Percentiles rank a stretch among this genome's conserved stretches.
These are phyloP conservation scores for Trichacis sp. DNA, from an alignment of 2,888 invertebrate genomes.

Conservation along the genomic window DNA sequence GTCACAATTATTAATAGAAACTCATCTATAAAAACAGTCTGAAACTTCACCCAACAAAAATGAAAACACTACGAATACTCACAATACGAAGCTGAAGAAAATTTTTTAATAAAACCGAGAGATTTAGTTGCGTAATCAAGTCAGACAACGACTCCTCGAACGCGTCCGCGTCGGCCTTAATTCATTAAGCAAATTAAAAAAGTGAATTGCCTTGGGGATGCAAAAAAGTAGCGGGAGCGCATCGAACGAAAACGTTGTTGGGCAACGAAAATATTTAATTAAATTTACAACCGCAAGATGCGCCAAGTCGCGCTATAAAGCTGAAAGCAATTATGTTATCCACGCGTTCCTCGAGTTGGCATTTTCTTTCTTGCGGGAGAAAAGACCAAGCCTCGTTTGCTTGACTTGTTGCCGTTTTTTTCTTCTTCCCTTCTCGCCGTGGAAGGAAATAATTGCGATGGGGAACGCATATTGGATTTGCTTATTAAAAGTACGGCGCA, in stretches of 20 bases:
- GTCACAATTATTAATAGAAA: too few relatives aligned
- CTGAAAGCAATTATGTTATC: conserved; percentile 54
- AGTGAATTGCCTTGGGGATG: conserved; percentile 62
- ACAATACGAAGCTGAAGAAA: too few relatives aligned
- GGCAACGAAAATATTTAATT: conserved; percentile 68
- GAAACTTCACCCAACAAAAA: too few relatives aligned
- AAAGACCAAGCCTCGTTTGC: conserved; percentile 42
- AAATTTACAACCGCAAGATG: conserved; percentile 67
- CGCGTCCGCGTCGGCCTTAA: conserved; percentile 48
- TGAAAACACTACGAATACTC: too few relatives aligned
- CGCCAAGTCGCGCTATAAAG: conserved; percentile 47
- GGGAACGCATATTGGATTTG: conserved; percentile 42
- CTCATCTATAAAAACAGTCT: too few relatives aligned
- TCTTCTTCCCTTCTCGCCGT: conserved; percentile 7
- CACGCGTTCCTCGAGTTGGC: conserved; percentile 46
- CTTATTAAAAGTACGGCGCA: conserved; percentile 39
- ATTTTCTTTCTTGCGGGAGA: conserved; percentile 43
- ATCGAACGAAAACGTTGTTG: conserved; percentile 56
- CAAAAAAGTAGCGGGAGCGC: conserved; percentile 38
- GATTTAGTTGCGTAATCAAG: conserved; percentile 40
- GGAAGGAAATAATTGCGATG: conserved; percentile 39
- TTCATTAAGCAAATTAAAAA: conserved; percentile 67
- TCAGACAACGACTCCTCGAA: conserved; percentile 24
- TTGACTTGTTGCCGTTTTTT: conserved; percentile 30
- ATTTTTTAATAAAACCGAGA: conserved; percentile 9